A percentile compares a stretch with the other conserved stretches of the same genome.
Evolutionary conservation across 2,113 vertebrate species (phyloP).

Genomic region (Tenebrosternarchus preto): DNA sequence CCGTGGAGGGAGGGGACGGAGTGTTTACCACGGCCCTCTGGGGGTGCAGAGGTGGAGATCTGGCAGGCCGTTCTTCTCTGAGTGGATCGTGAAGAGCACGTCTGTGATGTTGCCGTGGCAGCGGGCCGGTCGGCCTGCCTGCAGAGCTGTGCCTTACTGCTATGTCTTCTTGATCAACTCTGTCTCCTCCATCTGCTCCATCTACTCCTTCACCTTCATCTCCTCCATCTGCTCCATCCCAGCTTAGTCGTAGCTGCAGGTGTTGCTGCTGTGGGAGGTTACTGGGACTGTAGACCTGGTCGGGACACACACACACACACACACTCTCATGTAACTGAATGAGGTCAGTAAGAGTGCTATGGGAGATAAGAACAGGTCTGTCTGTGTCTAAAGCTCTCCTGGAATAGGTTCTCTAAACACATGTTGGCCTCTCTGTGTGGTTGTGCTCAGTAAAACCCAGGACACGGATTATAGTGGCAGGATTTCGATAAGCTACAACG

Average conservation of each 20-base stretch:
- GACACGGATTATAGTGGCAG: constrained; percentile 66
- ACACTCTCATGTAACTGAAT: constrained; percentile 17
- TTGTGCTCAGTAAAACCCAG: constrained; percentile 50
- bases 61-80: no score
- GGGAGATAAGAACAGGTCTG: constrained; percentile 32
- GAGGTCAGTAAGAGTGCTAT: constrained; percentile 29
- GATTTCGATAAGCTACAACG: constrained; percentile 62
- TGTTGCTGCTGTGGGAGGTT: background rate
- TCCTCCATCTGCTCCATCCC: background rate
- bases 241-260: background rate
- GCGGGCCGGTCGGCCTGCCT: no score
- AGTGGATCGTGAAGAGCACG: no score
- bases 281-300: background rate
- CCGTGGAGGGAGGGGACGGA: no score
- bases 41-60: no score
- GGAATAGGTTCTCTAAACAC: constrained; percentile 10
- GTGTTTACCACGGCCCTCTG: no score
- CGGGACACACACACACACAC: background rate
- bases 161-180: no score
- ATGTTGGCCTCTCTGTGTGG: constrained; percentile 45
- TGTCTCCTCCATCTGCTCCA: no score
- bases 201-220: no score
- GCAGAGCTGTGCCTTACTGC: no score
- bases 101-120: no score
- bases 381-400: constrained; percentile 6